Evolutionary conservation across 2,888 invertebrate species (phyloP), one percentile per base, ranked within the genome.

Genomic region (Zele albiditarsus): DNA sequence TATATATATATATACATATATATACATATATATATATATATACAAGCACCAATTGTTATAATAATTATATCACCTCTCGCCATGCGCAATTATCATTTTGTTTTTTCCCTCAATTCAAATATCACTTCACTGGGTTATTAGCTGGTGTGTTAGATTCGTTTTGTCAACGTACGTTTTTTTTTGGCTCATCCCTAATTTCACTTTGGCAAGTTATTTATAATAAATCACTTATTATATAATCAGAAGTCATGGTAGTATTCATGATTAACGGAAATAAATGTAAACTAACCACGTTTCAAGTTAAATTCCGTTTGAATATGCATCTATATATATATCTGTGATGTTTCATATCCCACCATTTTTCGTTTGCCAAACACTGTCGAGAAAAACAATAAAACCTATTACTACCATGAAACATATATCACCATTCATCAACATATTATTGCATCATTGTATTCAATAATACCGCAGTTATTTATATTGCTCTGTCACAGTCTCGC

Each of bases 371-470:
- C 6, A 33, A n/a, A 60, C 23, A 57, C 53, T 23, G 46, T 28
- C 12, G 4, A 63, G 68, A 53, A 28, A 33, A 31, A 57, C 25
- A 67, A 58, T 49, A 53, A 16, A 57, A 73, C 60, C 58, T 42
- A 73, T 58, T 16, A 58, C 53, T 53, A 31, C 33, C 67, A 70
- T 20, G 27, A 73, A 75, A 73, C 68, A 75, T 73, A 60, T 33
- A 31, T 63, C 69, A 57, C 49, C 57, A 62, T 20, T 68, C 66
- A 31, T 63, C 49, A 67, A 69, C 42, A 68, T 77, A 73, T 80
- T 79, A 79, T 79, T 77, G 80, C 77, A 79, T 76, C 76, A 71
- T 78, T 78, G 77, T 77, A 76, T 76, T 75, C 76, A 53, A 53
- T 53, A 75, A 75, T 77, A 73, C 73, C 42, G 74, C 77, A 73